Conservation (phyloP, 2,888 invertebrate genomes). For the Andrena minutula region DNA sequence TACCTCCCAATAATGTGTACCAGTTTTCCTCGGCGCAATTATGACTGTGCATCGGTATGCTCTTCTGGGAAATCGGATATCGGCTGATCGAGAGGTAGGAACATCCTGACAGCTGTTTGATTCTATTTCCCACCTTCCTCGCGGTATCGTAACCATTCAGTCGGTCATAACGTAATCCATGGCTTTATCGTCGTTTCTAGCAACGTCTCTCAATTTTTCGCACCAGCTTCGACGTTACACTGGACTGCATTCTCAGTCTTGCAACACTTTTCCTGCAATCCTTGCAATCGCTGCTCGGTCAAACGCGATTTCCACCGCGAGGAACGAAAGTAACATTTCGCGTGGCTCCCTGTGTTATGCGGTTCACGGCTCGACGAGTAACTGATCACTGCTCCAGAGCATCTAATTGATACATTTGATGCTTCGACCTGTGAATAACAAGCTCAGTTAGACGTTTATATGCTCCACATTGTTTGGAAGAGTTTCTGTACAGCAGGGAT, state of each 20-base stretch:
- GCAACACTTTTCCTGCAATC: slow-evolving; percentile 64
- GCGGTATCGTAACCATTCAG: neutral
- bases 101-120: neutral
- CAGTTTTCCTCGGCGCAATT: neutral
- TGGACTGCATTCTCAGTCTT: slow-evolving; percentile 44
- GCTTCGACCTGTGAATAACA: slow-evolving; percentile 55
- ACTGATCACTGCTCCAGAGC: slow-evolving; percentile 50
- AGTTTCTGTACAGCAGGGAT: neutral
- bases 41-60: neutral
- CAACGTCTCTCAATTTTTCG: slow-evolving; percentile 23
- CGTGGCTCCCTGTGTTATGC: slow-evolving; percentile 48
- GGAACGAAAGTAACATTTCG: slow-evolving; percentile 74
- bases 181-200: neutral
- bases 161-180: neutral
- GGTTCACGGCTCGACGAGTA: slow-evolving; percentile 66
- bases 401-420: slow-evolving; percentile 45
- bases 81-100: neutral
- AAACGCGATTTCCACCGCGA: slow-evolving; percentile 68
- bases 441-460: slow-evolving; percentile 16
- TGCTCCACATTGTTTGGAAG: neutral
- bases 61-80: slow-evolving; percentile 6
- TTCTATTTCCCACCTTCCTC: neutral
- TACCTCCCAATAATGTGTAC: neutral
- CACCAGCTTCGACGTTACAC: slow-evolving; percentile 6
- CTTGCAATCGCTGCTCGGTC: slow-evolving; percentile 45